Evolutionary conservation across 92 coral and sea anemone species (phyloP).

Genomic region (Paragorgia papillata): DNA sequence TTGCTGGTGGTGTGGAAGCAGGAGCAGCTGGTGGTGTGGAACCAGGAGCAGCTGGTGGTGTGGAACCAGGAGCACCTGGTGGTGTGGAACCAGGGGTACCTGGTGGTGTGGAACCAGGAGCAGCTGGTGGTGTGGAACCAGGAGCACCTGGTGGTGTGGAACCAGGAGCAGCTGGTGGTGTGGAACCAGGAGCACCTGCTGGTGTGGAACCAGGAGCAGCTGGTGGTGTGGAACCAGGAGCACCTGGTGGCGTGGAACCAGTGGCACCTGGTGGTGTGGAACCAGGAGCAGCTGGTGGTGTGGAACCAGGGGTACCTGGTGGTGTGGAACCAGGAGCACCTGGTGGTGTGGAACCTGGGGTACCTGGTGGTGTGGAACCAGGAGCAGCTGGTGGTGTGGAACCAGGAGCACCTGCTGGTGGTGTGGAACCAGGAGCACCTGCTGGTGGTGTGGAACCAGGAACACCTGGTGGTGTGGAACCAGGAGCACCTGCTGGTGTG

Average conservation of each 20-base stretch:
- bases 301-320: background rate
- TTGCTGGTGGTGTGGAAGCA: background rate
- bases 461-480: background rate
- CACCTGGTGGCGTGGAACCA: constrained; percentile 5
- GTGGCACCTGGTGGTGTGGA: background rate
- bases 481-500: background rate
- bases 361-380: background rate
- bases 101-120: background rate
- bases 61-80: background rate
- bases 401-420: background rate
- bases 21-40: background rate
- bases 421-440: background rate
- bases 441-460: background rate
- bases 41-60: background rate
- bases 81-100: background rate
- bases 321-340: background rate
- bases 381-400: background rate
- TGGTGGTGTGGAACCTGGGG: background rate
- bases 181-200: constrained; percentile 3
- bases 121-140: background rate
- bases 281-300: background rate
- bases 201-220: background rate
- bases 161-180: background rate
- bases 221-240: background rate
- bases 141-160: background rate